These are phyloP conservation scores for Schmidtea mediterranea DNA, from an alignment of 1,140 invertebrate species.

Conservation along the genomic window DNA sequence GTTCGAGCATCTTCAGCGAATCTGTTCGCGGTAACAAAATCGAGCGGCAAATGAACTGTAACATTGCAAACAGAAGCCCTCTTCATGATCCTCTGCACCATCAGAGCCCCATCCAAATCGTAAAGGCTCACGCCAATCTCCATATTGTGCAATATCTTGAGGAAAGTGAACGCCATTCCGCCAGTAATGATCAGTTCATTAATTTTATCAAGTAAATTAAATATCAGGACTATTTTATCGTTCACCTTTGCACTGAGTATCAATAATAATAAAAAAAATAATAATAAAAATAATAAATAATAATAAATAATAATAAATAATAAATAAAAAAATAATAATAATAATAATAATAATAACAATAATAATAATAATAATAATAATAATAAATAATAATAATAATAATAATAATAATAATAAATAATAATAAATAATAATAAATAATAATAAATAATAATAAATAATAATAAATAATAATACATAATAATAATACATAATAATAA, in stretches of 20 bases:
- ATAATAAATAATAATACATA: no score
- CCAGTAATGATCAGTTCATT: constrained; percentile 98
- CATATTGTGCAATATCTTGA: constrained; percentile 73
- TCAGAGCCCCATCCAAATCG: constrained; percentile 78
- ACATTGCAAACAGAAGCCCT: constrained; percentile 44
- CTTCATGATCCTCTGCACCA: constrained; percentile 57
- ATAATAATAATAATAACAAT: no score
- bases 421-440: no score
- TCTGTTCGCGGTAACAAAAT: not conserved
- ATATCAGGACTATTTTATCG: constrained; percentile 92
- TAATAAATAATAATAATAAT: no score
- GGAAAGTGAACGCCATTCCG: constrained; percentile 96
- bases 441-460: no score
- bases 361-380: no score
- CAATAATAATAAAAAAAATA: not conserved
- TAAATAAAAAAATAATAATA: no score
- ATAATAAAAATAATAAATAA: no score
- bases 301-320: no score
- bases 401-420: no score
- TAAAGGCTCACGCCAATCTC: constrained; percentile 73
- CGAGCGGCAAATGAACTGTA: not conserved
- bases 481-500: no score
- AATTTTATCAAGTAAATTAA: constrained; percentile 75
- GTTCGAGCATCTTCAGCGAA: not conserved
- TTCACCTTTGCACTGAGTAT: constrained; percentile 57